Percentiles rank a stretch among this genome's conserved stretches.
Conservation (phyloP, 1,140 invertebrate genomes). For the Bathynomus jamesi region DNA sequence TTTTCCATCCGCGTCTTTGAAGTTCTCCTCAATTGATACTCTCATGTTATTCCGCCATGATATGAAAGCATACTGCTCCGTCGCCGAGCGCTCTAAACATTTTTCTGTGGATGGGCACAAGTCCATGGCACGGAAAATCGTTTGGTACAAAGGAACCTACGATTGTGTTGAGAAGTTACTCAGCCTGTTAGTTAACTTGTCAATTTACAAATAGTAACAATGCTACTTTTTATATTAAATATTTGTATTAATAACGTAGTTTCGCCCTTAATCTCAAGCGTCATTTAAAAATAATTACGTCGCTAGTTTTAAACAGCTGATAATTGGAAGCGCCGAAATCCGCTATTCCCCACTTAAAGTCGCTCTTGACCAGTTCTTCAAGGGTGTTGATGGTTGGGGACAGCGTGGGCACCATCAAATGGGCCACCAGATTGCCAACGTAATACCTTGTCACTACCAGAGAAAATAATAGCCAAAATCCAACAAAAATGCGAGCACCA, state of each 20-base stretch:
- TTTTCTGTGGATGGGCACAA: conserved; percentile 18
- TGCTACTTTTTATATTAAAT: too few relatives aligned
- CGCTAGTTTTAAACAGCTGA: conserved; percentile 24
- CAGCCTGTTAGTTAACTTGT: too few relatives aligned
- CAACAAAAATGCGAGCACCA: conserved; percentile 5
- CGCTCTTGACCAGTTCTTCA: neutral
- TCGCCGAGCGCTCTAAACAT: conserved; percentile 18
- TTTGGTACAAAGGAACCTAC: conserved; percentile 26
- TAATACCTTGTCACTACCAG: conserved; percentile 11
- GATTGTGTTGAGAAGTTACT: too few relatives aligned
- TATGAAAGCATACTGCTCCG: conserved; percentile 27
- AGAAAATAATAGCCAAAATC: neutral
- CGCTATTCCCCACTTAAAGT: conserved; percentile 16
- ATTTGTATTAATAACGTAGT: too few relatives aligned
- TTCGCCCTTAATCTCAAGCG: too few relatives aligned
- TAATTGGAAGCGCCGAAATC: conserved; percentile 26
- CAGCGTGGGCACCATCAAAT: conserved; percentile 8
- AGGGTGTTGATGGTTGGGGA: conserved; percentile 13
- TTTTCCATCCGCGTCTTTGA: conserved; percentile 5
- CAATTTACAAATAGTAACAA: too few relatives aligned
- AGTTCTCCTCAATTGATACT: conserved; percentile 21
- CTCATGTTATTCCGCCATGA: conserved; percentile 29
- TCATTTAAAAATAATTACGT: neutral
- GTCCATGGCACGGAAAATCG: conserved; percentile 21
- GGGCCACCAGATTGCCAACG: conserved; percentile 6